A percentile compares a stretch with the other conserved stretches of the same genome.
Evolutionary conservation across 2,113 vertebrate species (phyloP).

Genomic region (Engystomops pustulosus): DNA sequence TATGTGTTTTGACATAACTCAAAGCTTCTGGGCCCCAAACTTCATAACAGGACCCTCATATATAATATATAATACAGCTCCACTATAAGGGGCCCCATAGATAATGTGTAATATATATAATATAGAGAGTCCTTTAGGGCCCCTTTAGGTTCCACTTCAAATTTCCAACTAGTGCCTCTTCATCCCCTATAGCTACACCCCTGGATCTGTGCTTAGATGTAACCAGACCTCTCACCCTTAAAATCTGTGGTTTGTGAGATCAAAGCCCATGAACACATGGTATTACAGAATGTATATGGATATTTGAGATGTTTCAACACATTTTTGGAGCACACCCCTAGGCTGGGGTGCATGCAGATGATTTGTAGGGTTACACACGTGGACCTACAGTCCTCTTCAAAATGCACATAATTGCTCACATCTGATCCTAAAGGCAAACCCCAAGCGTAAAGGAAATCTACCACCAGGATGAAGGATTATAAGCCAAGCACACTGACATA

Average conservation of each 20-base stretch:
- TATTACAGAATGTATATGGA: neutral
- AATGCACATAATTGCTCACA: too few relatives aligned
- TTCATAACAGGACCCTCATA: neutral
- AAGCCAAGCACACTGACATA: too few relatives aligned
- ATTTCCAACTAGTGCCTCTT: neutral
- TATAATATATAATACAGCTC: neutral
- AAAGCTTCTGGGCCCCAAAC: neutral
- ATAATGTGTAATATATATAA: too few relatives aligned
- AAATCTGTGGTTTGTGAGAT: neutral
- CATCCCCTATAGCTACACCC: neutral
- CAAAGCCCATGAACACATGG: neutral
- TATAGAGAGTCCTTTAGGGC: neutral
- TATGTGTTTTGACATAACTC: too few relatives aligned
- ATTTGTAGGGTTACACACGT: too few relatives aligned
- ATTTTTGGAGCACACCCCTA: neutral
- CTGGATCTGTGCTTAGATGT: neutral
- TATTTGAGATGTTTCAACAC: neutral
- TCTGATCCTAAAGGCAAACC: too few relatives aligned
- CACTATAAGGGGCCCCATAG: too few relatives aligned
- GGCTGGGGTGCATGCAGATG: neutral
- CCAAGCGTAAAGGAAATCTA: too few relatives aligned
- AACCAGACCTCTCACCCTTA: neutral
- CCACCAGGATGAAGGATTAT: too few relatives aligned
- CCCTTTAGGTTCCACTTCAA: neutral
- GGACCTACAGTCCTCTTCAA: too few relatives aligned